Evolutionary conservation across 2,113 vertebrate species (phyloP), one percentile per base, ranked within the genome.

Genomic region (Toxotes chatareus): DNA sequence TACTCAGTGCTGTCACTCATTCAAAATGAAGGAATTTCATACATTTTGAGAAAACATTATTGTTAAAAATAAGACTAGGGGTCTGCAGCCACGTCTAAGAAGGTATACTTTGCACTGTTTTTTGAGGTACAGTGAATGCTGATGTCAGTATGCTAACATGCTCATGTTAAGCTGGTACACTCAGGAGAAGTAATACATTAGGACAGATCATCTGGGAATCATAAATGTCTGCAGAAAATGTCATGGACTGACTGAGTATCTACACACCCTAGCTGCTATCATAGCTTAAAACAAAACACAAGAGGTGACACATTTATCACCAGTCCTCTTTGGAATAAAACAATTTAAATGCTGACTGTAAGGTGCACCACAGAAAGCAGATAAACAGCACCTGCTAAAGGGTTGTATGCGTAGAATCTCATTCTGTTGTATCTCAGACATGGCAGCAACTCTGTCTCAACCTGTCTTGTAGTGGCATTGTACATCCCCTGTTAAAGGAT

Each of bases 341-440:
- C 12, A 2, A 9, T 40, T 38, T 3, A 31, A 49, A 59, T 34
- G 21, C 0, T 0, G 23, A 47, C 14, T 57, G 16, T n/a, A 56
- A 36, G 4, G 32, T 51, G 0, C 3, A 49, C 2, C 13, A 68
- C 21, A 51, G 6, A 34, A 17, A 4, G 19, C 38, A 46, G 7
- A 36, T 3, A 21, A 36, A 16, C 23, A 32, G 0, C 94, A 99
- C 98, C 98, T 92, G 98, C 98, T 49, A 99, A 89, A 0, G 98
- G 97, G 72, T 99, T 99, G 94, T 97, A 99, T n/a, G 97, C 97
- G 0, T 98, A 98, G 95, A 99, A 99, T 7, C 94, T 94, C 73
- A 99, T 91, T 5, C 96, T 96, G 0, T 91, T 96, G 88, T 95
- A 47, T 63, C 95, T 93, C 72, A 99, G 94, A 88, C 98, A 99